Conservation (phyloP, 1,140 invertebrate genomes). For the Cotesia vestalis region DNA sequence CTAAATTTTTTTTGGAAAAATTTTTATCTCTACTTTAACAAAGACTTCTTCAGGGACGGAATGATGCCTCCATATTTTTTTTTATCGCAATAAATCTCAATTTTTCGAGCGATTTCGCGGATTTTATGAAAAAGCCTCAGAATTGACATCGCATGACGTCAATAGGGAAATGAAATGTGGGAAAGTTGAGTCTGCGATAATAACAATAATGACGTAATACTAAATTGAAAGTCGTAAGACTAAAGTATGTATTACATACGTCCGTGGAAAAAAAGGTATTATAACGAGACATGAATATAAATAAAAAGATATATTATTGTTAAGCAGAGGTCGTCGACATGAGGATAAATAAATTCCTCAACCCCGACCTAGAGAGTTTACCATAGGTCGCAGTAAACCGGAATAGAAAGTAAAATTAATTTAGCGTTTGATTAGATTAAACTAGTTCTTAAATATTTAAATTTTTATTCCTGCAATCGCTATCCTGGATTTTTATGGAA, state of each 20-base stretch:
- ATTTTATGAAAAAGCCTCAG: too few relatives aligned
- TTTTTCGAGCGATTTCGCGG: too few relatives aligned
- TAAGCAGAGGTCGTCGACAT: conserved; percentile 23
- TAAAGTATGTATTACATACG: neutral
- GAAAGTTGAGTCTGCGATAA: neutral
- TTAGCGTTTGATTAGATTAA: neutral
- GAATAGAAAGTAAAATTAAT: conserved; percentile 17
- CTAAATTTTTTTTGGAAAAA: too few relatives aligned
- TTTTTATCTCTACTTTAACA: too few relatives aligned
- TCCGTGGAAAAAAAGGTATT: conserved; percentile 16
- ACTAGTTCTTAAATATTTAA: neutral
- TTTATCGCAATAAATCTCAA: too few relatives aligned
- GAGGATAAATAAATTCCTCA: conserved; percentile 4
- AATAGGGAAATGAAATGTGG: conserved; percentile 6
- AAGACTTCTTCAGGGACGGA: too few relatives aligned
- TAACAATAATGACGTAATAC: conserved; percentile 5
- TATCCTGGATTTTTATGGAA: neutral
- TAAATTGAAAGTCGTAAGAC: conserved; percentile 20
- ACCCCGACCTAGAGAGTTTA: conserved; percentile 34
- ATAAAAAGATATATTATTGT: conserved; percentile 17
- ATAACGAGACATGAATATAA: conserved; percentile 18
- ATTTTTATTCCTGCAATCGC: neutral
- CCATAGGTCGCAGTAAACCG: conserved; percentile 21
- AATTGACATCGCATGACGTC: too few relatives aligned
- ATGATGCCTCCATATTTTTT: too few relatives aligned